Percentiles rank a stretch among this genome's conserved stretches.
Evolutionary conservation across 2,113 vertebrate genomes (phyloP).

Genomic region (Suricata suricatta): DNA sequence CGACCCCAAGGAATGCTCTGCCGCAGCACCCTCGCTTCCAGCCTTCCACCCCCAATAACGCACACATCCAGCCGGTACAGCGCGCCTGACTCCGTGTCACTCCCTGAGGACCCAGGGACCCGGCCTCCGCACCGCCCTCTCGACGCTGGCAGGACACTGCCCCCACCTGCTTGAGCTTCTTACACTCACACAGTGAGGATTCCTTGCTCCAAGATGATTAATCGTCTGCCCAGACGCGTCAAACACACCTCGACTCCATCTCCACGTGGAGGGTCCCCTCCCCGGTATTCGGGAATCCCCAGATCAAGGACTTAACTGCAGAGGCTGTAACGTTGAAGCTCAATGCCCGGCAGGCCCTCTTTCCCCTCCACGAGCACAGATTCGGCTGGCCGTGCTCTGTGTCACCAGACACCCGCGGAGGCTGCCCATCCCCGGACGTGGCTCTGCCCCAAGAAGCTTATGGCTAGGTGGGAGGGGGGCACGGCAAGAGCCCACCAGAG

Average conservation of each 20-base stretch:
- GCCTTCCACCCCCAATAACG: neutral
- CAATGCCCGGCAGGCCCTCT: neutral
- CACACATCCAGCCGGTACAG: neutral
- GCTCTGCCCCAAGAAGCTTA: neutral
- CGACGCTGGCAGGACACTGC: neutral
- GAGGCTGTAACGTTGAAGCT: neutral
- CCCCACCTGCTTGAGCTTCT: neutral
- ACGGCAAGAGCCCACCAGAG: neutral
- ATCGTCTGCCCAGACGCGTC: neutral
- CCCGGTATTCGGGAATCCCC: neutral
- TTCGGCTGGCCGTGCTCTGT: neutral
- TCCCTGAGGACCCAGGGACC: neutral
- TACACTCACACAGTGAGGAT: neutral
- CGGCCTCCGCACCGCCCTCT: neutral
- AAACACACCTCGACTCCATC: neutral
- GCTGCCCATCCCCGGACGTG: neutral
- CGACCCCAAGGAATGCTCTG: neutral
- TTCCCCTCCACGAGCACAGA: neutral
- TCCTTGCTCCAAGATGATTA: neutral
- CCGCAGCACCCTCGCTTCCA: neutral
- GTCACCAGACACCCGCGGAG: neutral
- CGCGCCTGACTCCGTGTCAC: neutral
- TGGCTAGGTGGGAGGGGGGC: neutral
- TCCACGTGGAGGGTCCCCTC: neutral
- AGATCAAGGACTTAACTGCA: neutral